Evolutionary conservation across 2,113 vertebrate genomes (phyloP), one percentile per base, ranked within the genome.

Genomic region (Platysteira castanea): DNA sequence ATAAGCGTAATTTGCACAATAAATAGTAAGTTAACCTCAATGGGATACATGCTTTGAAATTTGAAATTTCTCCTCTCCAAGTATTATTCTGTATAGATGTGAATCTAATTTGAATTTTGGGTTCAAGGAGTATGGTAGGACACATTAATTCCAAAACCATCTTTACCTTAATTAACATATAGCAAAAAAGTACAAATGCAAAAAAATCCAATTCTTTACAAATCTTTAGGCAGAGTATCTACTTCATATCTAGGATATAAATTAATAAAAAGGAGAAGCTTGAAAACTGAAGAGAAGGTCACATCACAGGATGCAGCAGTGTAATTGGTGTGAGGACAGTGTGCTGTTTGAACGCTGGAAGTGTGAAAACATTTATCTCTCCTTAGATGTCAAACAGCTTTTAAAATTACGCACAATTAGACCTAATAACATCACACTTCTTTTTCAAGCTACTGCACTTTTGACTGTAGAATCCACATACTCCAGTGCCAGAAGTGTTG

Each of bases 361-460:
- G 97, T 97, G 96, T 97, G 98, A 99, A 98, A 98, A 97, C 95
- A 97, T 98, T 98, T 98, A 95, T 98, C 97, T 93, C 90, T 91
- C 97, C 95, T 97, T 87, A 92, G 83, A 90, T 95, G 88, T 93
- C 77, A 95, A 93, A 79, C 80, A 91, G 63, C 68, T 97, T 98
- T 84, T 80, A 71, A 85, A 97, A 96, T 95, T 77, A 89, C 16
- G 23, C 42, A 86, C 88, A 96, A 96, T 93, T 95, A 96, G 87
- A 75, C 82, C 90, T 95, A 95, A 54, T 95, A 96, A 93, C 49
- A 93, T 88, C 95, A 92, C 89, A 84, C 88, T 91, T 96, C 30
- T 92, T 87, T 93, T 81, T 69, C 91, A 84, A 87, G 56, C 56
- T 91, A 31, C 78, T 94, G 69, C 93, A 93, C 78, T 95, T 95